Base-by-base conservation (phyloP, 2,888 invertebrate genomes). In the Dicyrtomina minuta region DNA sequence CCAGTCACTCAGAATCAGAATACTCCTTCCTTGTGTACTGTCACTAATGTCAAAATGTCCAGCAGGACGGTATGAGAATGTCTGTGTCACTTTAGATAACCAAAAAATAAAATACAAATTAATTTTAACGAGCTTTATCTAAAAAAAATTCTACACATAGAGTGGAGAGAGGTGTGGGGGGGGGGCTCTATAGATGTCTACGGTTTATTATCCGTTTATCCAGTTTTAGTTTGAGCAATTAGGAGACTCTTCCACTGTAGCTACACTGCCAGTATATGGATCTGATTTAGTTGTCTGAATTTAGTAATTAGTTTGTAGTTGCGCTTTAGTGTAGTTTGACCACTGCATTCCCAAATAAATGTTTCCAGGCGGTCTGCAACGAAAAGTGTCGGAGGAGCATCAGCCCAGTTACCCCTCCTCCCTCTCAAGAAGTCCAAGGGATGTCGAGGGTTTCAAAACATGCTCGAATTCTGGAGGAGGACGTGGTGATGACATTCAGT, bases 361-460 rank as follows among this genome's bases (percentile, higher is more conserved):
- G 33, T 33, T 33, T 33, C 33, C 33, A 70, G 70, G 70, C 12
- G 70, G 70, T 26, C 62, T 70, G 44, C 70, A 70, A 59, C 10
- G 70, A 39, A 70, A 65, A 43, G 49, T 59, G 10, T 65, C 70
- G n/a, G 70, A 70, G 43, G 70, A 70, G 58, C 44, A 65, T 51
- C 65, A 70, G 59, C 33, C 33, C 3, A 51, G 65, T 44, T 62
- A 56, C 46, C 22, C 60, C n/a, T 15, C 56, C 13, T 44, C 44
- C 17, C 12, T 56, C 41, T 56, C 66, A n/a, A 53, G 55, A 22
- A 68, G 62, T 62, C 68, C 68, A 53, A 26, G 68, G 27, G 68
- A 68, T 56, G 49, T 26, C 13, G 68, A 68, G n/a, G 68, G 68
- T 22, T 62, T 68, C 17, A 62, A 62, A 20, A 68, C 44, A 27